Base-by-base conservation (phyloP, 1,140 invertebrate genomes). In the Drosophila orena region DNA sequence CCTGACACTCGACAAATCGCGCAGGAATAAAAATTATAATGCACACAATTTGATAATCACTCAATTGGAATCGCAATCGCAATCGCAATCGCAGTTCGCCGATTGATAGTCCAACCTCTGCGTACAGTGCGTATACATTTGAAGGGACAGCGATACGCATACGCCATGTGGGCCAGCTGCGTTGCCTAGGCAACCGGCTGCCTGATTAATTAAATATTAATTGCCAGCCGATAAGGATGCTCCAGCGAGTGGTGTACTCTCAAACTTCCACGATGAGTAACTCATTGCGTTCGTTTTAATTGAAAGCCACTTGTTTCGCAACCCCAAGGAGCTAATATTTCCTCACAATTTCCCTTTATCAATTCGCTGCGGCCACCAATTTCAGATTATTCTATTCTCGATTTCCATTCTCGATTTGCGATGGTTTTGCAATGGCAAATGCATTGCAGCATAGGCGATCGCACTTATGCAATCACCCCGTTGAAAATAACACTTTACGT, bases 121-220 rank as follows among this genome's bases (percentile, higher is more conserved):
- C 60, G 11, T 4, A 30, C 30, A 30, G 30, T 30, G 10, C 8
- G 7, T 14, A 58, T 56, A 58, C 34, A 64, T 27, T 2, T 15
- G 4, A 42, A 42, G 8, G 6, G 53, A 34, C 20, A 42, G 27
- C 22, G 52, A 37, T 70, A 55, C 59, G 69, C 60, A 86, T 78
- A 78, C 83, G 83, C 59, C 83, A 57, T 72, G 83, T 81, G 78
- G 46, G 75, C 44, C 60, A 40, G 15, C 38, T 2, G 20, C 12
- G 6, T 17, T 42, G 57, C 47, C 65, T 46, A 59, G 35, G 34
- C 58, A 12, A 30, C 64, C 52, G 53, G 57, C 53, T 57, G 72
- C 46, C 84, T 80, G 79, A 77, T 91, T 91, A 91, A 91, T 91
- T 91, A 91, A 91, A 91, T 86, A 91, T 91, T 91, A 91, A 91